phyloP scores from a whole-genome alignment of 2,113 vertebrate genomes.

The Neofelis nebulosa region DNA sequence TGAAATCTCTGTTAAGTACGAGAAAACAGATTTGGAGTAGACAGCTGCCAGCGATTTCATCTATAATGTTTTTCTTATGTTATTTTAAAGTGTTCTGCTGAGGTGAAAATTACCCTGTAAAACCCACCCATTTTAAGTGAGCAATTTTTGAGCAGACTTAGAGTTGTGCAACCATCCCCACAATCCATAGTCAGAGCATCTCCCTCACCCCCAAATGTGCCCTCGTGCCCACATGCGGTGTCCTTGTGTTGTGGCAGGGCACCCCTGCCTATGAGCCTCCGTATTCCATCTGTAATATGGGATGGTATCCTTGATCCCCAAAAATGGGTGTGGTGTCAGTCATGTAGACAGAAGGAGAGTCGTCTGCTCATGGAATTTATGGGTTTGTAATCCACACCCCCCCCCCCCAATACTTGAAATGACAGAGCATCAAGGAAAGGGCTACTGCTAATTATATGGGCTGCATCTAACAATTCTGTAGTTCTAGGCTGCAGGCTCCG shows the following conservation, averaged over 20 bases:
- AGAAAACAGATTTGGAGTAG: neutral
- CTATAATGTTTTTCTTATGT: neutral
- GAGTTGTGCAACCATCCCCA: too few relatives aligned
- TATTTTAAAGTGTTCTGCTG: neutral
- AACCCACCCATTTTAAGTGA: neutral
- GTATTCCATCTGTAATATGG: neutral
- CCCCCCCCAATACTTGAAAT: neutral
- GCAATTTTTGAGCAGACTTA: neutral
- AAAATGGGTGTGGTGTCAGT: neutral
- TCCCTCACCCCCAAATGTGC: neutral
- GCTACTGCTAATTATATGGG: neutral
- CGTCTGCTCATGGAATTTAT: neutral
- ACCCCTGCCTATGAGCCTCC: neutral
- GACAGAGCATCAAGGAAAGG: neutral
- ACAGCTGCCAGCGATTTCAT: neutral
- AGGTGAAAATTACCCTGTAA: neutral
- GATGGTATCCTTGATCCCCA: neutral
- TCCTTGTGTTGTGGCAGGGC: too few relatives aligned
- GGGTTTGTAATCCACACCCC: too few relatives aligned
- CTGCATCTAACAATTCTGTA: accelerated
- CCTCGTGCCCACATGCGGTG: too few relatives aligned
- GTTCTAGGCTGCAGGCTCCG: accelerated
- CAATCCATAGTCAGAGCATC: neutral
- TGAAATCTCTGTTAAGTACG: neutral
- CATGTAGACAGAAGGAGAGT: neutral